A percentile compares a stretch with the other conserved stretches of the same genome.
These are phyloP conservation scores for Heliothis peltigera DNA, from an alignment of 2,888 invertebrate genomes.

Conservation along the genomic window DNA sequence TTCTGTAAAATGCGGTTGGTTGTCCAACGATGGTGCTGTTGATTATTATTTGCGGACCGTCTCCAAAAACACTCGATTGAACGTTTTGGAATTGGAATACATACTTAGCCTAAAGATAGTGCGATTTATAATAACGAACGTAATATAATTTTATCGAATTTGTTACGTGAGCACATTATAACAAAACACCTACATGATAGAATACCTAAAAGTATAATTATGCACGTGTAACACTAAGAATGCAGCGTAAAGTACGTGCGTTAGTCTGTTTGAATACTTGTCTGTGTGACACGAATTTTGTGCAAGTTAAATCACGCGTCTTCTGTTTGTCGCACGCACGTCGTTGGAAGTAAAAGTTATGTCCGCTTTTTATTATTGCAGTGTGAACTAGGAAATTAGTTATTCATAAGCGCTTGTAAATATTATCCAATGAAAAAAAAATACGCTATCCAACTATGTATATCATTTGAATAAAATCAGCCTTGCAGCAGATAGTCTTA, in stretches of 20 bases:
- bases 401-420: not conserved
- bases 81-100: too few relatives aligned
- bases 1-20: not conserved
- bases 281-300: conserved; percentile 35
- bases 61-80: too few relatives aligned
- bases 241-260: conserved; percentile 13
- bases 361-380: not conserved
- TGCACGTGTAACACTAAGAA: not conserved
- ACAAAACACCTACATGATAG: not conserved
- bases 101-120: too few relatives aligned
- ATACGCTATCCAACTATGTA: too few relatives aligned
- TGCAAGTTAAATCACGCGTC: conserved; percentile 4
- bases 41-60: too few relatives aligned
- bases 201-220: not conserved
- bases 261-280: conserved; percentile 11
- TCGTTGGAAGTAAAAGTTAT: not conserved
- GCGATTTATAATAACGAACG: not conserved
- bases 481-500: too few relatives aligned
- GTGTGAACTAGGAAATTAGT: not conserved
- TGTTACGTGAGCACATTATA: not conserved
- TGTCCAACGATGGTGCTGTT: too few relatives aligned
- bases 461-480: not conserved
- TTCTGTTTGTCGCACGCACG: conserved; percentile 2
- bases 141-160: not conserved
- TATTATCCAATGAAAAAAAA: too few relatives aligned